Percentiles rank a stretch among this genome's conserved stretches.
phyloP scores from a whole-genome alignment of 2,797 vertebrate genomes.

The Ptychadena robeensis region DNA sequence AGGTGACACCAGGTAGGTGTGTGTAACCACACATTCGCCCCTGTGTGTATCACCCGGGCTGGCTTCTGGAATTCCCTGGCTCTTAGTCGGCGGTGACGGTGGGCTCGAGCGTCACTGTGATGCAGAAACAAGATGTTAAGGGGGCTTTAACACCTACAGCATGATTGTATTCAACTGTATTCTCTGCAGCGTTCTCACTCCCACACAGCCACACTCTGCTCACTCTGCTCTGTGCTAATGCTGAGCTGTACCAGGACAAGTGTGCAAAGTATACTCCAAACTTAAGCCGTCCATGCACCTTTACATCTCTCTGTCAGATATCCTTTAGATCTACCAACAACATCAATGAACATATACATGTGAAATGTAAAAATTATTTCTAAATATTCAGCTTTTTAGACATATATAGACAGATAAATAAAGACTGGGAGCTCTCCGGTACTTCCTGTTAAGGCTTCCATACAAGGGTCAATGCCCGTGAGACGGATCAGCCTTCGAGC shows the following conservation, averaged over 20 bases:
- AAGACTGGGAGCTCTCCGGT: too few relatives aligned
- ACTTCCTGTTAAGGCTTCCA: too few relatives aligned
- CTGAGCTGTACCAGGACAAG: background rate
- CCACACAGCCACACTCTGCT: slow-evolving; percentile 35
- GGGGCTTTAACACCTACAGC: slow-evolving; percentile 28
- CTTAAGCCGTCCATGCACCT: too few relatives aligned
- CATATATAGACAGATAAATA: too few relatives aligned
- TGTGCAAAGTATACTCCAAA: too few relatives aligned
- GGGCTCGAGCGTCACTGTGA: slow-evolving; percentile 42
- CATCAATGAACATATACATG: too few relatives aligned
- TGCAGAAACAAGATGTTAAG: background rate
- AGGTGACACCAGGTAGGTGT: slow-evolving; percentile 4
- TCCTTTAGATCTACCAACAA: too few relatives aligned
- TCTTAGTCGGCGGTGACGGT: background rate
- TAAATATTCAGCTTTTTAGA: too few relatives aligned
- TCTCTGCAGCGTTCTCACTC: slow-evolving; percentile 17
- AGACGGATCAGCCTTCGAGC: too few relatives aligned
- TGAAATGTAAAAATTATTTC: too few relatives aligned
- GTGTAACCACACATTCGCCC: background rate
- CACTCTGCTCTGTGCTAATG: background rate
- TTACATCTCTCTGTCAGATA: too few relatives aligned
- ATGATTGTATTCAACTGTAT: background rate
- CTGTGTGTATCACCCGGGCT: background rate
- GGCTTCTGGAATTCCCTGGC: slow-evolving; percentile 31
- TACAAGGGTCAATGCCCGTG: too few relatives aligned